These are phyloP conservation scores for Leucosticte australis DNA, from an alignment of 2,113 vertebrate genomes.

Conservation along the genomic window DNA sequence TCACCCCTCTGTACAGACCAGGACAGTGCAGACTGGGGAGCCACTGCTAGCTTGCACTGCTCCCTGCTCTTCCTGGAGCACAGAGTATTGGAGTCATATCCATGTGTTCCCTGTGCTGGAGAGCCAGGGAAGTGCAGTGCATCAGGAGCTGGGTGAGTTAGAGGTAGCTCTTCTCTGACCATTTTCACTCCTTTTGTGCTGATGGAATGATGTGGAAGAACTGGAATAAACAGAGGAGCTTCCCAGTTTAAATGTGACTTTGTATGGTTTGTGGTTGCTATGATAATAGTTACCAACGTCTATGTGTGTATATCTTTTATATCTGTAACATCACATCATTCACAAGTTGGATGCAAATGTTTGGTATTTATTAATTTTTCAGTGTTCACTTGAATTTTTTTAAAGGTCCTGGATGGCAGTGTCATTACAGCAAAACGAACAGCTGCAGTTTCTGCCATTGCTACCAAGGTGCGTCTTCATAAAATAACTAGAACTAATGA, in stretches of 20 bases:
- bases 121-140: not conserved
- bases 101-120: fast-evolving
- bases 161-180: not conserved
- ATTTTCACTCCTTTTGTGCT: not conserved
- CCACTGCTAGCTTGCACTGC: not conserved
- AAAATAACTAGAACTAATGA: not conserved
- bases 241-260: not conserved
- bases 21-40: not conserved
- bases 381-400: not conserved
- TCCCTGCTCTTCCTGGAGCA: not conserved
- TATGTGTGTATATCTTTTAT: not conserved
- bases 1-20: not conserved
- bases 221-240: not conserved
- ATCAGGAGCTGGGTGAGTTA: not conserved
- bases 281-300: not conserved
- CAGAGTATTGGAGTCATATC: fast-evolving
- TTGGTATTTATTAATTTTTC: not conserved
- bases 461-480: slow-evolving; percentile 83
- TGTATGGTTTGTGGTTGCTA: not conserved
- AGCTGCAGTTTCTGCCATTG: slow-evolving; percentile 91
- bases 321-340: not conserved
- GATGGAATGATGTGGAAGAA: not conserved
- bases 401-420: slow-evolving; percentile 88
- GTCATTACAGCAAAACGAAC: slow-evolving; percentile 91
- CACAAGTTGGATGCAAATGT: not conserved